Evolutionary conservation across 2,888 invertebrate species (phyloP), one percentile per base, ranked within the genome.

Genomic region (Sminthurides aquaticus): DNA sequence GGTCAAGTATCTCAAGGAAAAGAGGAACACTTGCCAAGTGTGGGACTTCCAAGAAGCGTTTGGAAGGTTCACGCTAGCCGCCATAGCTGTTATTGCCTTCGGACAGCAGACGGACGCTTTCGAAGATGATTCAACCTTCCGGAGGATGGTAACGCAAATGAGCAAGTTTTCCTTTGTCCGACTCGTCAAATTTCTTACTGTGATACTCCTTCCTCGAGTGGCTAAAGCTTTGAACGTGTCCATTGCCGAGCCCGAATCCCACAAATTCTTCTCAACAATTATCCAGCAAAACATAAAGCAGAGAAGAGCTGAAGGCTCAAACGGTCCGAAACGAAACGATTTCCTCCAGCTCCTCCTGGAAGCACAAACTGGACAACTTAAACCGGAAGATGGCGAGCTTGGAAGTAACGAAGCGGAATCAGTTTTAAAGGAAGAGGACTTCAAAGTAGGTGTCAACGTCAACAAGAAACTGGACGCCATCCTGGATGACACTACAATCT

Each of bases 311-410:
- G 2, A 1, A 5, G 11, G 5, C 22, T n/a, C n/a, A n/a, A n/a
- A n/a, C n/a, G n/a, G 25, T 5, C 2, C 20, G 25, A 26, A 56
- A 5, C 3, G 25, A 25, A 56, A 25, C 3, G 60, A 60, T 52
- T 60, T 64, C 79, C 83, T 72, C 78, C 77, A 1, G 75, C 49
- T 64, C 20, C 22, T 64, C 22, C 11, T 64, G 11, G 64, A 64
- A 34, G 64, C 59, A 15, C 64, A 64, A 26, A 20, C 34, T 2
- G 64, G 64, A 18, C 49, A 64, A 25, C 25, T 49, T 18, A 15
- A 24, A 28, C 54, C 57, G 3, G 64, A 64, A n/a, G 15, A 28
- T n/a, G 34, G 26, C 1, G 28, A 43, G 22, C 49, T 49, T 11
- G 64, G 58, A 52, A 29, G 18, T 24, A 58, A 28, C 26, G 64